Evolutionary conservation across 2,888 invertebrate species (phyloP), one percentile per base, ranked within the genome.

Genomic region (Drosophila greeni): DNA sequence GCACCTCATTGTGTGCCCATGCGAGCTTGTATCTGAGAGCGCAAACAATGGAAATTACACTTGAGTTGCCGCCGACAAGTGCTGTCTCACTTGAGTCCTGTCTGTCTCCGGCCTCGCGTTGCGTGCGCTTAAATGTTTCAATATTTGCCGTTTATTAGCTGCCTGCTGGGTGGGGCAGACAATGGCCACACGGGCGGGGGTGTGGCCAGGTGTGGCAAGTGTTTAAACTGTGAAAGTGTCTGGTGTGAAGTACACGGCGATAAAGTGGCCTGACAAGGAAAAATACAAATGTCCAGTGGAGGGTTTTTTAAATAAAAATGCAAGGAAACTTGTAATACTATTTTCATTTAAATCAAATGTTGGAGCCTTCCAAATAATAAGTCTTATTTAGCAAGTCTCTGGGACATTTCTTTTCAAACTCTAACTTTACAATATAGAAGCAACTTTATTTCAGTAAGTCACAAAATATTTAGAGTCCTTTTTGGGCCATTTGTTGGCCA

Each of bases 21-120:
- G 45, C 54, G 39, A 45, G 47, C 34, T 45, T 45, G 49, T 59
- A 36, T 43, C 61, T 61, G 55, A 33, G 48, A 49, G 57, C 66
- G 74, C 66, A 72, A 74, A 81, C 78, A 78, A 81, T 78, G 74
- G 70, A 80, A 77, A 77, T 73, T 75, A 80, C 75, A 80, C 81
- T 80, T 75, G 66, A 75, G 73, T 70, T 73, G 80, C 45, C 75
- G 36, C 71, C 64, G 55, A 55, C 49, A 65, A 78, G 74, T 67
- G 65, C 69, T 70, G 67, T 62, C 68, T 72, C 70, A 56, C 68
- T 68, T 47, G 51, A 60, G 67, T 66, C 47, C 47, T 66, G 66
- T 37, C 67, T 59, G 29, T 55, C 37, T 51, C 37, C 47, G 57
- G 31, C 29, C 34, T 42, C 58, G 58, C 52, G 65, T 77, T 77